A percentile compares a stretch with the other conserved stretches of the same genome.
Evolutionary conservation across 2,888 invertebrate genomes (phyloP).

Genomic region (Tipula confusa): DNA sequence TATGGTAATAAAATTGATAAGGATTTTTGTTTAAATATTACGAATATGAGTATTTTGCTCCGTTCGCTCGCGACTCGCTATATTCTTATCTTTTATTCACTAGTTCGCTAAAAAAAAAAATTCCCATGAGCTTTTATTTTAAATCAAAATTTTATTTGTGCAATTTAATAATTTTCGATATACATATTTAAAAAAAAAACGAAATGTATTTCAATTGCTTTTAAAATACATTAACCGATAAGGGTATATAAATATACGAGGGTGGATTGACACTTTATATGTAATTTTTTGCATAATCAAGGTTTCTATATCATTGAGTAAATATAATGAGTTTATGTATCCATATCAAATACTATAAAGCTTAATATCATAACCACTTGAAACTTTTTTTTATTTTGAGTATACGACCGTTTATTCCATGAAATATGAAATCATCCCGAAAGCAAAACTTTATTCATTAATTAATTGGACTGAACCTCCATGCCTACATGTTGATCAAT

Average conservation of each 20-base stretch:
- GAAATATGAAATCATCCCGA: background rate
- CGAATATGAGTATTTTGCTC: background rate
- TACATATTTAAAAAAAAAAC: background rate
- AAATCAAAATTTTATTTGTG: background rate
- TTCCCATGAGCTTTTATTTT: background rate
- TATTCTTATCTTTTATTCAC: background rate
- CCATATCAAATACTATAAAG: background rate
- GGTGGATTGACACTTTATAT: background rate
- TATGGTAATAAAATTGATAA: constrained; percentile 17
- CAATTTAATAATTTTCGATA: constrained; percentile 8
- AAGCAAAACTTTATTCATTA: background rate
- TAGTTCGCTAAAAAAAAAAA: no score
- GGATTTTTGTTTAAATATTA: background rate
- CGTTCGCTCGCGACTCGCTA: background rate
- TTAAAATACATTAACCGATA: background rate
- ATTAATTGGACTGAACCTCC: background rate
- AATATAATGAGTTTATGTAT: background rate
- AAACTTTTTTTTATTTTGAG: background rate
- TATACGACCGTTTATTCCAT: background rate
- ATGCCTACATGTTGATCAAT: background rate
- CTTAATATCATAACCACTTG: background rate
- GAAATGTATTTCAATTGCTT: background rate
- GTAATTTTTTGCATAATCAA: background rate
- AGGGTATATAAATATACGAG: background rate
- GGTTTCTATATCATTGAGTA: background rate